These are phyloP conservation scores for Muscicapa comitata DNA, from an alignment of 2,797 vertebrate species.

Conservation along the genomic window DNA sequence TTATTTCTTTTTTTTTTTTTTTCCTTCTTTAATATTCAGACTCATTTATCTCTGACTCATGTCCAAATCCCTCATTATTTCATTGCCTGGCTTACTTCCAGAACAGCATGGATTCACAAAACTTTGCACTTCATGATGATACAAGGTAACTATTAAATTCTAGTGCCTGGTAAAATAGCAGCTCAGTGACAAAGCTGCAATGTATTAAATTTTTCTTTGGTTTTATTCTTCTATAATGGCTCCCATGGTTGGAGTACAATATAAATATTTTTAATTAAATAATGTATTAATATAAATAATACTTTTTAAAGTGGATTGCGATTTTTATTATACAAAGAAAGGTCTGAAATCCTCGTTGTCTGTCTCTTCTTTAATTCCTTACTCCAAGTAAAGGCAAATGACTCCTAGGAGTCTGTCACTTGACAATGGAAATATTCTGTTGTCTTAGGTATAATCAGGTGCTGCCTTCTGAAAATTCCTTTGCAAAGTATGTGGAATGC, in stretches of 20 bases:
- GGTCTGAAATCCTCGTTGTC: not conserved
- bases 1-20: not conserved
- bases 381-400: not conserved
- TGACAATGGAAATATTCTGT: not conserved
- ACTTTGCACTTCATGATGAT: not conserved
- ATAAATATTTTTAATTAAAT: not conserved
- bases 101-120: not conserved
- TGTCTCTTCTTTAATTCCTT: not conserved
- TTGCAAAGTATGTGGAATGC: not conserved
- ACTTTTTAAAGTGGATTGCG: not conserved
- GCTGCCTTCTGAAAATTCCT: not conserved
- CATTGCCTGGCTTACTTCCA: constrained; percentile 44
- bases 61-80: constrained; percentile 54
- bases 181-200: not conserved
- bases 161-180: not conserved
- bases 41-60: constrained; percentile 2
- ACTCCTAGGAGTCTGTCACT: not conserved
- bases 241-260: not conserved
- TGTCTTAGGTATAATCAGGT: not conserved
- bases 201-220: not conserved
- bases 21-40: not conserved
- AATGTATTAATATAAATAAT: not conserved
- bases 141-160: not conserved
- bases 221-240: not conserved
- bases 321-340: not conserved